Conservation (phyloP, 2,113 vertebrate species). For the Corapipo altera region DNA sequence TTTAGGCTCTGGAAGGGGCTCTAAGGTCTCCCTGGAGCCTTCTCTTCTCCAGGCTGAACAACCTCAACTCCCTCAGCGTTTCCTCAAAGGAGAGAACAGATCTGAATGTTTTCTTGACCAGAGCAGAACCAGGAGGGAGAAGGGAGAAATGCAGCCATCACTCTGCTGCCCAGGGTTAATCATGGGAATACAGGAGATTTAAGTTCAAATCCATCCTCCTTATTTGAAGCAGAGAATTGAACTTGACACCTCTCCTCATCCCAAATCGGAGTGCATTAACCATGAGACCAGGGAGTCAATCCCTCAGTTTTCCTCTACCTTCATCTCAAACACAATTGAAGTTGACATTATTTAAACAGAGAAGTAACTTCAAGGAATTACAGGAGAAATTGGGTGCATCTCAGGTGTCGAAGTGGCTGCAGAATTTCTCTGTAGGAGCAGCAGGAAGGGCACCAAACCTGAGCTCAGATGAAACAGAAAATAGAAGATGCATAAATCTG, state of each 20-base stretch:
- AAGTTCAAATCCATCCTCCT: constrained; percentile 30
- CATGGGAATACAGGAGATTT: background rate
- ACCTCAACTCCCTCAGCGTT: background rate
- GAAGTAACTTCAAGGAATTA: background rate
- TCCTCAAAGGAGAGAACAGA: background rate
- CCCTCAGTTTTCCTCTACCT: background rate
- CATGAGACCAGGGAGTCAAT: constrained; percentile 21
- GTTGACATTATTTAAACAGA: constrained; percentile 14
- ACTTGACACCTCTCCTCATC: constrained; percentile 31
- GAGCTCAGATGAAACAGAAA: background rate
- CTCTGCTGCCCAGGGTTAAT: constrained; percentile 6
- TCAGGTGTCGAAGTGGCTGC: background rate
- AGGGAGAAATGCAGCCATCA: background rate
- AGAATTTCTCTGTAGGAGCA: background rate
- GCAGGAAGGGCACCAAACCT: background rate
- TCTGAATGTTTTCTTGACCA: background rate
- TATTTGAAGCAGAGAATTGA: constrained; percentile 54
- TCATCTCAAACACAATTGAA: background rate
- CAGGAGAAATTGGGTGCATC: background rate
- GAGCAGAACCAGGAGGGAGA: background rate
- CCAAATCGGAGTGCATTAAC: constrained; percentile 2
- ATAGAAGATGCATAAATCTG: background rate
- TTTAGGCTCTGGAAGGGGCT: background rate
- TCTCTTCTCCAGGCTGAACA: background rate
- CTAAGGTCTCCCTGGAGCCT: background rate